Base-by-base conservation (phyloP, 1,140 invertebrate species). In the Monochamus saltuarius region DNA sequence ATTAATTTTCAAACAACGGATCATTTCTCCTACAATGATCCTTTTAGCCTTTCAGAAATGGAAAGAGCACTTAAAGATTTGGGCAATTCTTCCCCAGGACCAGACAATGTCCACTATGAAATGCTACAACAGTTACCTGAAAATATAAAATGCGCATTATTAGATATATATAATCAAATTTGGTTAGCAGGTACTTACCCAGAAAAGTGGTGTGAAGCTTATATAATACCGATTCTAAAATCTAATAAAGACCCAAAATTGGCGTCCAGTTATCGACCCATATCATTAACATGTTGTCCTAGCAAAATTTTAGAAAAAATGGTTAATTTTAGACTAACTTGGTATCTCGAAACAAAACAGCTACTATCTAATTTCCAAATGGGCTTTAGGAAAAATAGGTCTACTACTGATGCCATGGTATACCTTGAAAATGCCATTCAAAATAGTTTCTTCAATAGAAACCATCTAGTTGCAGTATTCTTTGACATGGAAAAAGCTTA, bases 401-500 rank as follows among this genome's bases (percentile, higher is more conserved):
- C 47, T n/a, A 65, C 59, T 0, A 36, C 52, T 7, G 59, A 65
- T 39, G 1, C 61, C 14, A 11, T 57, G 1, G 38, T 55, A n/a
- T 11, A 16, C 2, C 39, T 62, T 9, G 55, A 65, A 46, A 19
- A 55, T 56, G 51, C 16, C 3, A 51, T 64, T 11, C 56, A 60
- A 13, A 49, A 64, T 39, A 29, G 22, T 10, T 56, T 64, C 42
- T 19, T 3, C 0, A 36, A 55, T 17, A 2, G 55, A 14, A 39
- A 60, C 36, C 50, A 58, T 38, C 10, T 53, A 0, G 49, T 62
- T 0, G 49, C 54, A 40, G 46, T 64, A 7, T 62, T 59, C 40
- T 62, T 65, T 50, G 63, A 65, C 29, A 46, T 65, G 6, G 49
- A 63, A 43, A 59, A 58, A 40, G 64, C 55, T 4, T 65, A 42